Base-by-base conservation (phyloP, 2,888 invertebrate genomes). In the Actias luna region DNA sequence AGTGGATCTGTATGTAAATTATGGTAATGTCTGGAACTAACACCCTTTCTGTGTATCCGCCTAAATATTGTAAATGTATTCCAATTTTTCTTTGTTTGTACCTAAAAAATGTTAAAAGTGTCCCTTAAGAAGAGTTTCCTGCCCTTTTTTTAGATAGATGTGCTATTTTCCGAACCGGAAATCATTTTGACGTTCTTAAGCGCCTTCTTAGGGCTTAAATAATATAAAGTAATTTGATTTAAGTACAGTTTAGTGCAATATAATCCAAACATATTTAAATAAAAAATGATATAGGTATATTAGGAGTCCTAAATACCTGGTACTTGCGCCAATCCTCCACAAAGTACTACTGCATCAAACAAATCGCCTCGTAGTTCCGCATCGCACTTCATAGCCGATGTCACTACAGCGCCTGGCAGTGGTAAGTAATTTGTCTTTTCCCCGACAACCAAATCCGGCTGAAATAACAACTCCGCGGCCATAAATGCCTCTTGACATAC, bases 271-370 rank as follows among this genome's bases (percentile, higher is more conserved):
- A n/a, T 39, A 16, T n/a, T 18, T 5, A 39, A 3, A n/a, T 14
- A 39, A n/a, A 5, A 39, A 42, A 18, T 18, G 1, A 39, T 16
- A 27, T 14, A 31, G 7, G 18, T 12, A 12, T 33, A 58, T n/a
- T 5, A 50, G 35, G 8, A 0, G 1, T 27, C 10, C n/a, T 27
- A 29, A 8, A 5, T 35, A 64, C 64, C 64, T 14, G 85, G 80
- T 16, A 85, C 72, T 61, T 75, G 74, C 0, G 88, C 69, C 64
- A 85, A 22, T 0, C 88, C 90, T 0, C 92, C 91, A 61, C 86
- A 85, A 0, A 77, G 74, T 0, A 89, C 78, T 0, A 89, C 75
- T 0, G 75, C 74, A 0, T 79, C 70, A 58, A 69, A 84, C 64
- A 90, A 59, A 2, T 81, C 78, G 0, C 63, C 0, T 0, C 80